Evolutionary conservation across 2,888 invertebrate species (phyloP), one percentile per base, ranked within the genome.

Genomic region (Metalampra italica): DNA sequence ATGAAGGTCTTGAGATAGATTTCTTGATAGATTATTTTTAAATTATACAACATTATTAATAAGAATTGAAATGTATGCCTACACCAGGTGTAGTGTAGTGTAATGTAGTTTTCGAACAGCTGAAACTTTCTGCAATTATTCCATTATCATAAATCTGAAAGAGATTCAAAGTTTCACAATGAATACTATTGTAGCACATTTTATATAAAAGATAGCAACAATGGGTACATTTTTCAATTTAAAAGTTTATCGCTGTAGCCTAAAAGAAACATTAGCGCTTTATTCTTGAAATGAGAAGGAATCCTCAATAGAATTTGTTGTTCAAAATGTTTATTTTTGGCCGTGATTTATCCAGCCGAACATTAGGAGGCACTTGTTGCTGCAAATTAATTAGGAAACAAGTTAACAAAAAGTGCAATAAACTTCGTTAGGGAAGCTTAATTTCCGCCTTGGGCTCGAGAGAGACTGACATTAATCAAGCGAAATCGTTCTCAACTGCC

Each of bases 391-490:
- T 82, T 81, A 81, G 74, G 69, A 75, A 78, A 78, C 79, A 81
- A 82, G 78, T 78, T 80, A 78, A 78, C 79, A 84, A 83, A 84
- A 83, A 82, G 67, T 83, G 82, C 78, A 80, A 82, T 83, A 80
- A 80, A 79, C 71, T 81, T 79, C 71, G 75, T 75, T 79, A 76
- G 76, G 76, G 78, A 75, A 78, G 78, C 78, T 79, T 80, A 79
- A 84, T 84, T 82, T 80, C 78, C 78, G 74, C 62, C 66, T n/a
- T 65, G 66, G 67, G 67, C 68, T 71, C 71, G 66, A 73, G 71
- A 68, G 69, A 71, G 69, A 59, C 76, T 75, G 70, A 73, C 77
- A 82, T 83, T 82, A 79, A 82, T 82, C 80, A 82, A 78, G 64
- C 61, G 65, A 77, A 75, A 78, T 76, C 71, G 66, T 68, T 71